Evolutionary conservation across 2,113 vertebrate species (phyloP).

Genomic region (Silurus asotus): DNA sequence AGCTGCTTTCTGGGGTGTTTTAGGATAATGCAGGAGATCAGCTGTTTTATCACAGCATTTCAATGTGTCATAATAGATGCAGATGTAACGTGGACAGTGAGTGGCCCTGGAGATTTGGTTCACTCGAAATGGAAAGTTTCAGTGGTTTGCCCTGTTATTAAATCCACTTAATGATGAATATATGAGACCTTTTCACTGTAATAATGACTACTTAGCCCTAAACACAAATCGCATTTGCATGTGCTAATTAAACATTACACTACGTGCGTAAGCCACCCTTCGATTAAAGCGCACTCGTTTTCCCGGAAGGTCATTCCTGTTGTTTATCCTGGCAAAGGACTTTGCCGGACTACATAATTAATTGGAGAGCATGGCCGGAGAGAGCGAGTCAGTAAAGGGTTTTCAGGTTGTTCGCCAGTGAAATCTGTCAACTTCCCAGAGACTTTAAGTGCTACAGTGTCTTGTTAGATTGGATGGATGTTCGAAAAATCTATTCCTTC

Average conservation of each 20-base stretch:
- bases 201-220: constrained; percentile 39
- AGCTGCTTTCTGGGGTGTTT: neutral
- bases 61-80: neutral
- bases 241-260: constrained; percentile 52
- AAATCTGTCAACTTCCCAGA: constrained; percentile 18
- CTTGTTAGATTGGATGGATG: neutral
- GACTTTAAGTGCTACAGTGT: neutral
- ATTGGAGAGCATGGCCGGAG: constrained; percentile 11
- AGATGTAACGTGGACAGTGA: neutral
- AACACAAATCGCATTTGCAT: constrained; percentile 47
- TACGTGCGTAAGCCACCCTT: constrained; percentile 4
- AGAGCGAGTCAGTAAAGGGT: neutral
- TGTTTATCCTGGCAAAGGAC: constrained; percentile 23
- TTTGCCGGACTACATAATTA: constrained; percentile 40
- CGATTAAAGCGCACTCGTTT: constrained; percentile 14
- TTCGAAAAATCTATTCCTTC: constrained; percentile 3
- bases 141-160: neutral
- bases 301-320: constrained; percentile 36
- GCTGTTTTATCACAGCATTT: neutral
- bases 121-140: neutral
- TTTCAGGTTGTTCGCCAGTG: neutral
- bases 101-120: neutral
- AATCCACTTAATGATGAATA: neutral
- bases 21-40: neutral
- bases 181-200: neutral